Percentiles rank a stretch among this genome's conserved stretches.
These are phyloP conservation scores for Rousettus madagascariensis DNA, from an alignment of 2,797 vertebrate species.

Conservation along the genomic window DNA sequence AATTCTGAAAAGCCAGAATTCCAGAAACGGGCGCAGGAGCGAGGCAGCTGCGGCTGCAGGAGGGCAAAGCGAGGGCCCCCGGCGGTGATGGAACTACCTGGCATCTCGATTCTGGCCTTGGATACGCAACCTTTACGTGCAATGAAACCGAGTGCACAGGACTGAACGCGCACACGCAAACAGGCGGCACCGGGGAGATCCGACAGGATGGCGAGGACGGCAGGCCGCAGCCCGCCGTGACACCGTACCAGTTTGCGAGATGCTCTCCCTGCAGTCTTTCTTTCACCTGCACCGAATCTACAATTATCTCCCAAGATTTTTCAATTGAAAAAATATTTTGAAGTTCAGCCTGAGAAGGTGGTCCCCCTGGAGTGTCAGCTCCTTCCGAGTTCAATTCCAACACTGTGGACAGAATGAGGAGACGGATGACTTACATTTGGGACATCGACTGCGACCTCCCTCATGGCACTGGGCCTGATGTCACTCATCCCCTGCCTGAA, in stretches of 20 bases:
- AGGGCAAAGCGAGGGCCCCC: neutral
- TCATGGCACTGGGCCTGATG: conserved; percentile 97
- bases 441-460: conserved; percentile 96
- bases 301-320: neutral
- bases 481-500: conserved; percentile 92
- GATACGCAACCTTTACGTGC: neutral
- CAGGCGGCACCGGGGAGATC: neutral
- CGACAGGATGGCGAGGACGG: neutral
- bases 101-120: neutral
- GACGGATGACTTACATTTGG: conserved; percentile 90
- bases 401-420: neutral
- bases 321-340: neutral
- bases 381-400: conserved; percentile 7
- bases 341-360: neutral
- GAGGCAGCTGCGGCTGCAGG: neutral
- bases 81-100: neutral
- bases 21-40: neutral
- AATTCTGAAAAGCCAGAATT: neutral
- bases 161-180: neutral
- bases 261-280: neutral
- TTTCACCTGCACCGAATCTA: neutral
- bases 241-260: neutral
- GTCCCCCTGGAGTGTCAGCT: neutral
- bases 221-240: neutral
- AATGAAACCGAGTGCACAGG: neutral